A percentile compares a stretch with the other conserved stretches of the same genome.
These are phyloP conservation scores for Proteles cristata DNA, from an alignment of 2,113 vertebrate species.

Conservation along the genomic window DNA sequence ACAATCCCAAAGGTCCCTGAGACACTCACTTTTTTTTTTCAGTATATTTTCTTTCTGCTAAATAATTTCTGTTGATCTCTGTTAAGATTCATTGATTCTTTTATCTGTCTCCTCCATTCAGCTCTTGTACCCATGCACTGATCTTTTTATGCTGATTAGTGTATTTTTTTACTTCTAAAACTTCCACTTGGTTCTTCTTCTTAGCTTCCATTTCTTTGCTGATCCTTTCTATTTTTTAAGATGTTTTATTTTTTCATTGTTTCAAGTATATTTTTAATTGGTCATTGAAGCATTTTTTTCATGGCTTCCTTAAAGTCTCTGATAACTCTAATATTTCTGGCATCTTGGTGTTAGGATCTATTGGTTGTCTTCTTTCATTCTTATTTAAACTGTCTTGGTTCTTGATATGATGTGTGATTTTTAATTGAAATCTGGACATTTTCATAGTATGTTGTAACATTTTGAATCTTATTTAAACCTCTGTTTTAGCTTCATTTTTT, in stretches of 20 bases:
- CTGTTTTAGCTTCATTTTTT: neutral
- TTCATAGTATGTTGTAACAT: neutral
- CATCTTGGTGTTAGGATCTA: neutral
- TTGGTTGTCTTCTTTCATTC: neutral
- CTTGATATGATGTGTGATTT: neutral
- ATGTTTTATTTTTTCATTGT: neutral
- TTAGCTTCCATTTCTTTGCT: neutral
- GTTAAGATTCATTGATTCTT: neutral
- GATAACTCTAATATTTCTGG: neutral
- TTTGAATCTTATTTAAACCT: neutral
- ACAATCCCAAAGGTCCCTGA: neutral
- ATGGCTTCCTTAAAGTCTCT: neutral
- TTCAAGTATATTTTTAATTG: neutral
- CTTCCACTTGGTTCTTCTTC: neutral
- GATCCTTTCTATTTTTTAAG: neutral
- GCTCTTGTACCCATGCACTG: neutral
- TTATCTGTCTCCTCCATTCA: neutral
- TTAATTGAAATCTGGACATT: neutral
- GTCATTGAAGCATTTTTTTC: neutral
- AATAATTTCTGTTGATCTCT: neutral
- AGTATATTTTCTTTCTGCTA: neutral
- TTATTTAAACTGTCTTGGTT: neutral
- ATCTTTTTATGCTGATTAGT: neutral
- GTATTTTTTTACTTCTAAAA: neutral
- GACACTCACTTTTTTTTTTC: neutral